Base-by-base conservation (phyloP, 2,797 vertebrate genomes). In the Tangara arthus region DNA sequence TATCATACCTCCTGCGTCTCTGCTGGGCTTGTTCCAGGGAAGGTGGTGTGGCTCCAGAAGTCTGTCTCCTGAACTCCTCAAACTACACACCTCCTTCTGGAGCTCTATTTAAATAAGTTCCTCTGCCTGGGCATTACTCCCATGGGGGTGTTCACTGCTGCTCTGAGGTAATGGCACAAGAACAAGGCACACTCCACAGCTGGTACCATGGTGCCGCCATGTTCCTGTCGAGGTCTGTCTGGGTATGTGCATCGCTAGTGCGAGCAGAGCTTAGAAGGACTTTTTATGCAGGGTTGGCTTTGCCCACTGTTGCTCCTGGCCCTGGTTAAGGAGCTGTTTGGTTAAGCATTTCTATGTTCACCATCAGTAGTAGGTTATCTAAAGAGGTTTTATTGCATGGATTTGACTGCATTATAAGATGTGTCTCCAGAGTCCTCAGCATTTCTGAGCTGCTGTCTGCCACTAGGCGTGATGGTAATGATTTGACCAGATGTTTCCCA, bases 201-300 rank as follows among this genome's bases (percentile, higher is more conserved):
- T 34, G 14, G 11, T 21, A 27, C 26, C 63, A 28, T 28, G 41
- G 12, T 47, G 8, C 14, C 41, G 41, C 17, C 1, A 0, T 18
- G 6, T 7, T 34, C 49, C 32, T 34, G 41, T 8, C 0, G 0
- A 49, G 26, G 6, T 41, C 32, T 56, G 6, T 32, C 57, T 41
- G 41, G n/a, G 9, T 12, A 34, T 30, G 41, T 24, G 24, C 13
- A 35, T 65, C 52, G 34, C 59, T 37, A n/a, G 4, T 24, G 23
- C 0, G 1, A 64, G 11, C 52, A 72, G 52, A 46, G 37, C 21
- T 30, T 21, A 34, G 20, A 24, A 39, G 11, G 28, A 18, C 17
- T 12, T 12, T 59, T 52, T 52, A 14, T 44, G 14, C 19, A n/a
- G 19, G 16, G 5, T 5, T 50, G n/a, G 24, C 23, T 65, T 72